Conservation (phyloP, 2,113 vertebrate genomes). For the Murina feae region DNA sequence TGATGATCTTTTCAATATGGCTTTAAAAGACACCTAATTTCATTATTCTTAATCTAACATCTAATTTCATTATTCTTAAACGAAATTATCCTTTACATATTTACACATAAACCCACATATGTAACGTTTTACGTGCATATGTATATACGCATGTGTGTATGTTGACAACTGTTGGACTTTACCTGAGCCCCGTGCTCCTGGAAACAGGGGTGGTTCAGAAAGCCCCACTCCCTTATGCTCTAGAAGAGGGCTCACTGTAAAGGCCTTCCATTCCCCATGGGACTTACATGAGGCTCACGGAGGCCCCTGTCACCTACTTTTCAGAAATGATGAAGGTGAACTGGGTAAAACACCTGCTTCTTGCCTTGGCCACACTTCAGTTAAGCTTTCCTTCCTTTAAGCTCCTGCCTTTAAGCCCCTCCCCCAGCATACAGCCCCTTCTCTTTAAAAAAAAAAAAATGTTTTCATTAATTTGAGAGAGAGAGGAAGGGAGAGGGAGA, state of each 20-base stretch:
- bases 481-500: no score
- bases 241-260: not conserved
- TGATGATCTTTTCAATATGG: not conserved
- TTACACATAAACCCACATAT: not conserved
- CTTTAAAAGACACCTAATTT: constrained; percentile 30
- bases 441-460: not conserved
- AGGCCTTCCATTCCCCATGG: not conserved
- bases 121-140: not conserved
- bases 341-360: not conserved
- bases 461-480: not conserved
- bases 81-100: not conserved
- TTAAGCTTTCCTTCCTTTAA: not conserved
- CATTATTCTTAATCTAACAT: constrained; percentile 10
- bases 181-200: not conserved
- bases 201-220: not conserved
- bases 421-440: not conserved
- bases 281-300: not conserved
- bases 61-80: constrained; percentile 13
- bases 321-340: not conserved
- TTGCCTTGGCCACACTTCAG: not conserved
- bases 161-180: not conserved
- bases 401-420: not conserved
- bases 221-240: not conserved
- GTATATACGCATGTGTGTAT: not conserved
- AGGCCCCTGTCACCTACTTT: not conserved